Conservation (phyloP, 2,888 invertebrate species). For the Drosophila flavopinicola region DNA sequence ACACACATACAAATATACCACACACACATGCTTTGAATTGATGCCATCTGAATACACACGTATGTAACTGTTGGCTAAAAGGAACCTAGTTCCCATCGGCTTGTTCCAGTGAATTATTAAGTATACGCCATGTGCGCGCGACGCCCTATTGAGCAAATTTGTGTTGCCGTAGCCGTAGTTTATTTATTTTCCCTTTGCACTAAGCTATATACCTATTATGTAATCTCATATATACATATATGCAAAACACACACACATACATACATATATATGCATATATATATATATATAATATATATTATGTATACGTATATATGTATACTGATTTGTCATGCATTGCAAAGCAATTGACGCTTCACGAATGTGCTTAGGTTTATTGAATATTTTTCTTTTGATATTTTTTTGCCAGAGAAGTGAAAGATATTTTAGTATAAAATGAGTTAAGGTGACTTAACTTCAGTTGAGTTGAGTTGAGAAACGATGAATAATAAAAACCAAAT, state of each 20-base stretch:
- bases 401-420: constrained; percentile 43
- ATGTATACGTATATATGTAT: constrained; percentile 26
- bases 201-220: constrained; percentile 49
- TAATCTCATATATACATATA: constrained; percentile 36
- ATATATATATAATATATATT: constrained; percentile 25
- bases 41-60: constrained; percentile 3
- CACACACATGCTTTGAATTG: constrained; percentile 8
- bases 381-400: constrained; percentile 42
- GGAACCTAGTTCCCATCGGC: constrained; percentile 4
- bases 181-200: constrained; percentile 37
- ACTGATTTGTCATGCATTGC: constrained; percentile 19
- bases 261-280: constrained; percentile 16
- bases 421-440: constrained; percentile 23
- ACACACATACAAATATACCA: not conserved
- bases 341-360: constrained; percentile 6
- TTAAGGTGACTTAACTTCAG: constrained; percentile 32
- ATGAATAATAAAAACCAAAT: constrained; percentile 72
- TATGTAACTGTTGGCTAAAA: constrained; percentile 2
- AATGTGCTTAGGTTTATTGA: constrained; percentile 45
- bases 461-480: constrained; percentile 66
- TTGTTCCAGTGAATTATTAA: constrained; percentile 28
- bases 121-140: constrained; percentile 57
- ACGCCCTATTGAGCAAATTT: constrained; percentile 48
- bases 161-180: constrained; percentile 48
- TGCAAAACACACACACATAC: constrained; percentile 23